Base-by-base conservation (phyloP, 1,140 invertebrate genomes). In the Drosophila kikkawai region DNA sequence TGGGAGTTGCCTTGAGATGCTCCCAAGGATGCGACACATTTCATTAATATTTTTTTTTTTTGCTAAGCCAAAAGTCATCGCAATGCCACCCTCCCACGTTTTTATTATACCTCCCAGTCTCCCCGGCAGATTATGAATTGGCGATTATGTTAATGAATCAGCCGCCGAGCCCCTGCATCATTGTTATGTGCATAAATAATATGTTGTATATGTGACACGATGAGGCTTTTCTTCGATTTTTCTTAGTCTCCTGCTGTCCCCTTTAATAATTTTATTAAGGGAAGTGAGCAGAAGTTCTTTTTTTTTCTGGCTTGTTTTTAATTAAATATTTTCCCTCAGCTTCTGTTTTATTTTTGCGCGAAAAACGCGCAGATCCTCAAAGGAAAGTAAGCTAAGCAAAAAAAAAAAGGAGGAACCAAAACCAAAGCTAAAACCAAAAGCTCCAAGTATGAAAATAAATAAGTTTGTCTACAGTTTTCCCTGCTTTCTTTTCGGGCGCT, bases 121-220 rank as follows among this genome's bases (percentile, higher is more conserved):
- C 9, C 65, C 47, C 63, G 69, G 64, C 70, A 77, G 84, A 87
- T 87, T 87, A 87, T 87, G 84, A 87, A 88, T 87, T 84, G 83
- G 80, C 83, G 83, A 87, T 87, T 87, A 87, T 87, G 83, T 68
- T 88, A 87, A 87, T 87, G 80, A 80, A 82, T 58, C 79, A 59
- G 11, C 32, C 5, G 48, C 15, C 29, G 48, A 51, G 48, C 36
- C 50, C 32, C n/a, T 39, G 61, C 71, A 78, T 61, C 80, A 86
- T 85, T 85, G 51, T 65, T 85, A 78, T 84, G 63, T 77, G 63
- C 74, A 82, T 75, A 81, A 56, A 57, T 63, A 69, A 58, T 67
- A 51, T 17, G 45, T 48, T 26, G 47, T 69, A n/a, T 69, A 32
- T 75, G 26, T 22, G 51, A 59, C 66, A 58, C 36, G 3, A 8